A percentile compares a stretch with the other conserved stretches of the same genome.
Evolutionary conservation across 2,797 vertebrate genomes (phyloP).

Genomic region (Acomys russatus): DNA sequence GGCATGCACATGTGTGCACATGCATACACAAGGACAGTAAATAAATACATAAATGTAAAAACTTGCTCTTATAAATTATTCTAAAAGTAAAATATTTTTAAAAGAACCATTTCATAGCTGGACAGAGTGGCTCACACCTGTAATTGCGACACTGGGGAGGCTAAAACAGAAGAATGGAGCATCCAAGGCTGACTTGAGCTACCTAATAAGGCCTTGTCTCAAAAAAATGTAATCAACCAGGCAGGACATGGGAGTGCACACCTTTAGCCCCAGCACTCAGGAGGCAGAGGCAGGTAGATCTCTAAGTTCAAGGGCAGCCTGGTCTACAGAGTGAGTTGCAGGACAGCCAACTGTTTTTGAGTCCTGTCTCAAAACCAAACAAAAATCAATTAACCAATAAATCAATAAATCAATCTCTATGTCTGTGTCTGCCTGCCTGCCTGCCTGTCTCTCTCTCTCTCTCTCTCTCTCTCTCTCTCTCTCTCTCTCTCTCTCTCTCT

Average conservation of each 20-base stretch:
- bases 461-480: too few species aligned
- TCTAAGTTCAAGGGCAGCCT: too few species aligned
- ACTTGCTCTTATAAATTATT: background rate
- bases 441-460: too few species aligned
- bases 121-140: background rate
- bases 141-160: background rate
- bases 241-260: background rate
- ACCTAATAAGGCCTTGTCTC: background rate
- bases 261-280: background rate
- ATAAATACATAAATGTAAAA: background rate
- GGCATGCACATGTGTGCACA: background rate
- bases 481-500: too few species aligned
- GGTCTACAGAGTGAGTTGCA: background rate
- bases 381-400: background rate
- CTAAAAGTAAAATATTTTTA: background rate
- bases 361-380: background rate
- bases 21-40: background rate
- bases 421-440: too few species aligned
- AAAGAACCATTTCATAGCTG: background rate
- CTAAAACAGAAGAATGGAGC: background rate
- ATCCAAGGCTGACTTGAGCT: background rate
- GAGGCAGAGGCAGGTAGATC: background rate
- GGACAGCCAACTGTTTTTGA: background rate
- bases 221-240: background rate
- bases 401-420: background rate